Evolutionary conservation across 2,888 invertebrate species (phyloP).

Genomic region (Eustalomyia histrio): DNA sequence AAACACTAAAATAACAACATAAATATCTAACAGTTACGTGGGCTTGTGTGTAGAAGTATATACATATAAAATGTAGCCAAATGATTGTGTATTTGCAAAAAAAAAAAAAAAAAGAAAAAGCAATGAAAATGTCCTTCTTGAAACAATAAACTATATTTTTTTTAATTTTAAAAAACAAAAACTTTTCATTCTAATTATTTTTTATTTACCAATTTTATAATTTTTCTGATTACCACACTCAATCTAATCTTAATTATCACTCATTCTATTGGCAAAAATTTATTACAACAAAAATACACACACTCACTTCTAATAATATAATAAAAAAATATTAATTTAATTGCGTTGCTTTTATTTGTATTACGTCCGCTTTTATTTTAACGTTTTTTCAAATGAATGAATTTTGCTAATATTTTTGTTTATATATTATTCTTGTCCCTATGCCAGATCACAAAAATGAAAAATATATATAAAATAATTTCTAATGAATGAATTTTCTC

Average conservation of each 20-base stretch:
- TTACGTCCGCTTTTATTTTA: too few species aligned
- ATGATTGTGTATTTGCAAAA: neutral
- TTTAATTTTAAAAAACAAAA: too few species aligned
- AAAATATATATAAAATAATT: conserved; percentile 44
- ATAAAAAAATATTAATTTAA: too few species aligned
- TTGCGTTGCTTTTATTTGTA: too few species aligned
- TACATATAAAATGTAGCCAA: too few species aligned
- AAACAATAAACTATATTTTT: too few species aligned
- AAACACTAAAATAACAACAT: conserved; percentile 7
- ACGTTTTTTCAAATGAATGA: neutral
- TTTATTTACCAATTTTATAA: neutral
- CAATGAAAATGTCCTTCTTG: neutral
- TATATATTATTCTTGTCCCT: neutral
- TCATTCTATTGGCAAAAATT: too few species aligned
- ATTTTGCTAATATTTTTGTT: neutral
- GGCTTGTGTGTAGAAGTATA: neutral
- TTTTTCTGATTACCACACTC: conserved; percentile 28
- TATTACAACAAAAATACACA: too few species aligned
- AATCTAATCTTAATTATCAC: neutral
- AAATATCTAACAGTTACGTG: conserved; percentile 6
- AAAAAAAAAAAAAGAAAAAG: neutral
- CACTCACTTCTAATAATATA: too few species aligned
- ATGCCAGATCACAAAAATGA: conserved; percentile 18
- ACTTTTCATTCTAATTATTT: too few species aligned
- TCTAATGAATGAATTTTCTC: conserved; percentile 47